phyloP scores from a whole-genome alignment of 2,888 invertebrate species.

The Dryococelus australis region DNA sequence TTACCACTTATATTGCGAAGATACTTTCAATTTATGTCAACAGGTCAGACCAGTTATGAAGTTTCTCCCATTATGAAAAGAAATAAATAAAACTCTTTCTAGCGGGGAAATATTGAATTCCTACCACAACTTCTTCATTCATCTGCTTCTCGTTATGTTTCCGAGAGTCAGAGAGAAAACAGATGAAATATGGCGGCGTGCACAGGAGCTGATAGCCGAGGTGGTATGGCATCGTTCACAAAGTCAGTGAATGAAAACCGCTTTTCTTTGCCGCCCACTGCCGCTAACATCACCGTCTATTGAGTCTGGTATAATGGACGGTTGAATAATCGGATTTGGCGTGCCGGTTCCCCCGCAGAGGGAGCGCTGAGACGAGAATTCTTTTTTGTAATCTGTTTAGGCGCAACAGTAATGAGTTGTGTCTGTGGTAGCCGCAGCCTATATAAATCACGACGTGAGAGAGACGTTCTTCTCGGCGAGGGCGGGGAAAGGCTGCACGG shows the following conservation, averaged over 20 bases:
- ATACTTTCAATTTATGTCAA: no score
- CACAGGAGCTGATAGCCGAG: no score
- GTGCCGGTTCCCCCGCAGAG: not conserved
- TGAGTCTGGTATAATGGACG: not conserved
- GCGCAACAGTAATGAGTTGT: constrained; percentile 1
- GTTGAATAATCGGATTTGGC: not conserved
- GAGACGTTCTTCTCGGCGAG: not conserved
- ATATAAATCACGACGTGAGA: not conserved
- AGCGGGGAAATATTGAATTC: no score
- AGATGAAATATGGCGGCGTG: no score
- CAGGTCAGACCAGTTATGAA: no score
- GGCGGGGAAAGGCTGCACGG: not conserved
- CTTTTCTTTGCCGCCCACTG: not conserved
- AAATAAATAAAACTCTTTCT: no score
- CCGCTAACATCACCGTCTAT: not conserved
- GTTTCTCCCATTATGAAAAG: no score
- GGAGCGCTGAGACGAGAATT: not conserved
- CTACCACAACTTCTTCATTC: no score
- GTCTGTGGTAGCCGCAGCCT: not conserved
- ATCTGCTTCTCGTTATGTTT: no score
- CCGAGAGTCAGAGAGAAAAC: no score
- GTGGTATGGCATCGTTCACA: not conserved
- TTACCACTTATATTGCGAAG: no score
- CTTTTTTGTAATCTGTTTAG: not conserved
- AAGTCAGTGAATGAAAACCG: not conserved